Evolutionary conservation across 2,797 vertebrate species (phyloP).

Genomic region (Odontamblyopus lacepedii): DNA sequence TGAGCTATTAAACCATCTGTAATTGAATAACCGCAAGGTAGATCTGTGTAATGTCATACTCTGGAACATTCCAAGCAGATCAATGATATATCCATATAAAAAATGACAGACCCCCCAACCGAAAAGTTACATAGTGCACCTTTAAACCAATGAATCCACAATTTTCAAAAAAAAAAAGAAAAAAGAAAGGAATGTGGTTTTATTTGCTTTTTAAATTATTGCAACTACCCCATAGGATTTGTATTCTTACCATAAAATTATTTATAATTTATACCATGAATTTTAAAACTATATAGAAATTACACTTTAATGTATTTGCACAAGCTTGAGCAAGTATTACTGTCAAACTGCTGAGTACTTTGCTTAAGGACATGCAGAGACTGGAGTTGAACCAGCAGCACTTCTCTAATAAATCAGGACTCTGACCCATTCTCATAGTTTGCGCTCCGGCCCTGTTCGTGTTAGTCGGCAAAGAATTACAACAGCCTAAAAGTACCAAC

Average conservation of each 20-base stretch:
- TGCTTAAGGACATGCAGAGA: slow-evolving; percentile 8
- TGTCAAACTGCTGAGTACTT: not conserved
- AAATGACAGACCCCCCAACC: too few relatives aligned
- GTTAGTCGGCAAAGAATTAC: not conserved
- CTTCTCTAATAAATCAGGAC: slow-evolving; percentile 1
- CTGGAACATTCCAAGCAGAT: too few relatives aligned
- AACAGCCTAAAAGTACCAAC: not conserved
- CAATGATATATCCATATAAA: too few relatives aligned
- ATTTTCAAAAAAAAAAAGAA: too few relatives aligned
- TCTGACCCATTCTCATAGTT: not conserved
- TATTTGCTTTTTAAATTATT: not conserved
- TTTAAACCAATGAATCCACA: too few relatives aligned
- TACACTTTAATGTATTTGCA: not conserved
- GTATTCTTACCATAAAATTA: too few relatives aligned
- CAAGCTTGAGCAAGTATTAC: slow-evolving; percentile 3
- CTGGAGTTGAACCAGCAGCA: not conserved
- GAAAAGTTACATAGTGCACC: too few relatives aligned
- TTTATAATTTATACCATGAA: not conserved
- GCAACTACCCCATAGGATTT: not conserved
- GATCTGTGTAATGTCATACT: too few relatives aligned
- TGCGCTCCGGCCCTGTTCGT: not conserved
- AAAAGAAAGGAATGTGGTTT: not conserved
- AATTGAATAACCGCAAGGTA: too few relatives aligned
- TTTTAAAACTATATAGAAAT: not conserved
- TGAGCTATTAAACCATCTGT: too few relatives aligned